phyloP scores from a whole-genome alignment of 2,113 vertebrate species.

The Redunca redunca region DNA sequence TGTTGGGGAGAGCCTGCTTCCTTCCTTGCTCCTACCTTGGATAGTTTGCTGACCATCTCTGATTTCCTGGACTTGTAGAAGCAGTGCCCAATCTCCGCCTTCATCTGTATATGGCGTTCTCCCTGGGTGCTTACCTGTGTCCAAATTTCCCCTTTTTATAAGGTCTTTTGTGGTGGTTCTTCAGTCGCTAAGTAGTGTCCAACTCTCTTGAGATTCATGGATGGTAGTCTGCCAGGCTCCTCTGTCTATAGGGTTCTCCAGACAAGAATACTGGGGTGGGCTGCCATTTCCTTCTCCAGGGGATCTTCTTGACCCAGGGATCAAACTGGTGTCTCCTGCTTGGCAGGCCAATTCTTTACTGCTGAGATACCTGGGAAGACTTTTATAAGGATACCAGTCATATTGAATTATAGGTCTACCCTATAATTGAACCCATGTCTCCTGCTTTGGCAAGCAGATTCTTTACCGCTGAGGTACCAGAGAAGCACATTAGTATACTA shows the following conservation, averaged over 20 bases:
- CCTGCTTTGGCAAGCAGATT: too few relatives aligned
- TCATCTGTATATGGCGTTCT: not conserved
- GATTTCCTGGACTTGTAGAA: not conserved
- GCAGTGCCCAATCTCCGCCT: accelerated
- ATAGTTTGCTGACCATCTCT: not conserved
- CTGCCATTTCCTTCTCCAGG: not conserved
- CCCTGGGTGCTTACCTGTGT: not conserved
- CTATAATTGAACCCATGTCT: too few relatives aligned
- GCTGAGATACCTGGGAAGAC: not conserved
- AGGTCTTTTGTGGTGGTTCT: not conserved
- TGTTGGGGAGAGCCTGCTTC: accelerated
- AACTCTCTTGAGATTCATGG: not conserved
- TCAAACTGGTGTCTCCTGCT: not conserved
- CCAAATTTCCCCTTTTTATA: not conserved
- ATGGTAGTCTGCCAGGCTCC: not conserved
- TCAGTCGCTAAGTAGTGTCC: not conserved
- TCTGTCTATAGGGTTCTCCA: not conserved
- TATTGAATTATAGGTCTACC: too few relatives aligned
- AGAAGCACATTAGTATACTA: too few relatives aligned
- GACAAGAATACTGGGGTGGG: not conserved
- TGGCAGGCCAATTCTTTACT: not conserved
- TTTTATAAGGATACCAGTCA: not conserved
- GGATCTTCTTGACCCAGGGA: not conserved
- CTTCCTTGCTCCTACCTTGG: accelerated
- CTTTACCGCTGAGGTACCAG: too few relatives aligned